Percentiles rank a stretch among this genome's conserved stretches.
These are phyloP conservation scores for Nasalis larvatus DNA, from an alignment of 2,113 vertebrate genomes.

Conservation along the genomic window DNA sequence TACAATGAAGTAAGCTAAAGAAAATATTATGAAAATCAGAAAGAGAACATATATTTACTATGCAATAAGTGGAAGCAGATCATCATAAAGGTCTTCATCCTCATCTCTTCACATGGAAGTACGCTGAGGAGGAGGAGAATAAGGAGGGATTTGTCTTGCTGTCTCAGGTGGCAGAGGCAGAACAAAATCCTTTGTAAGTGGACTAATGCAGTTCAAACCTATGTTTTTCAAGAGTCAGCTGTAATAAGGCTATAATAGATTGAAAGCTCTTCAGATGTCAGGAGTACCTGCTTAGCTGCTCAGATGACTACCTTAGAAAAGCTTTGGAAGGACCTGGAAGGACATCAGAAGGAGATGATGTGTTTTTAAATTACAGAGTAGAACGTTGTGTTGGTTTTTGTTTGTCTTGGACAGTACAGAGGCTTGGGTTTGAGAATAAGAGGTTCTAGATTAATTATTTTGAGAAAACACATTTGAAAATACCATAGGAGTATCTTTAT, in stretches of 20 bases:
- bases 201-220: neutral
- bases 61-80: neutral
- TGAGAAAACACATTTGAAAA: slow-evolving; percentile 9
- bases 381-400: neutral
- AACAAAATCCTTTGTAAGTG: neutral
- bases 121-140: neutral
- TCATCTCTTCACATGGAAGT: neutral
- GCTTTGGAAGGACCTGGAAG: neutral
- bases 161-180: neutral
- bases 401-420: slow-evolving; percentile 46
- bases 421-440: neutral
- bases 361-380: neutral
- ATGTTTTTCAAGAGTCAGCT: neutral
- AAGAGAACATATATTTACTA: neutral
- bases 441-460: neutral
- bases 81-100: neutral
- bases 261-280: slow-evolving; percentile 5
- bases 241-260: neutral
- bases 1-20: neutral
- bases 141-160: neutral
- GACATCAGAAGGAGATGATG: neutral
- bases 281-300: neutral
- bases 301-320: neutral
- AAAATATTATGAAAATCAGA: neutral
- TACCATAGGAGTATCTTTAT: neutral